Evolutionary conservation across 2,797 vertebrate genomes (phyloP).

Genomic region (Phrynocephalus forsythii): DNA sequence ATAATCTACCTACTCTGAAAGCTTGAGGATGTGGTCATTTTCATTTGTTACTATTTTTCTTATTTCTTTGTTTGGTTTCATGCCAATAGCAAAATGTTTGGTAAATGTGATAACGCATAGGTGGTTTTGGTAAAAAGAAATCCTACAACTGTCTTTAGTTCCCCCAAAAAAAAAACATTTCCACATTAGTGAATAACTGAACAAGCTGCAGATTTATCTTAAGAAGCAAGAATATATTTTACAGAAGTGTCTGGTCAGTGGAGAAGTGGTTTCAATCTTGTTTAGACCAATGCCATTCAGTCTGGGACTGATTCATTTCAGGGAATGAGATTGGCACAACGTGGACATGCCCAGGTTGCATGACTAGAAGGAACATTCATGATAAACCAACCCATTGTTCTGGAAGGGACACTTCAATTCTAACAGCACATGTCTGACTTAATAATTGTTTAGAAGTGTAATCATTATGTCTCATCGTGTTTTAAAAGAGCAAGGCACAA

Average conservation of each 20-base stretch:
- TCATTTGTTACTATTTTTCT: background rate
- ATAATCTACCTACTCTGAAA: background rate
- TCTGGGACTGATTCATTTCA: too few species aligned
- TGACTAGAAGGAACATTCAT: too few species aligned
- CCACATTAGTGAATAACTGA: background rate
- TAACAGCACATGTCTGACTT: too few species aligned
- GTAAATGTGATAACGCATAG: accelerated
- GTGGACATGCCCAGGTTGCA: too few species aligned
- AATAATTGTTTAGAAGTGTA: background rate
- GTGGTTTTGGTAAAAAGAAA: background rate
- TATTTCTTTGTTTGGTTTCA: background rate
- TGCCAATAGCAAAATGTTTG: accelerated
- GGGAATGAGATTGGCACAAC: too few species aligned
- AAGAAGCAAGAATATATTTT: background rate
- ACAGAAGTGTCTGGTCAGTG: too few species aligned
- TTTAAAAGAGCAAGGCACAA: background rate
- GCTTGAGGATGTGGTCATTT: conserved; percentile 13
- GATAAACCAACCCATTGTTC: too few species aligned
- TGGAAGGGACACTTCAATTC: background rate
- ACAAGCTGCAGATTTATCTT: too few species aligned
- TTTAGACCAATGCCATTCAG: too few species aligned
- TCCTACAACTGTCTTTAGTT: accelerated
- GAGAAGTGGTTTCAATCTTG: too few species aligned
- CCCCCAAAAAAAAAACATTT: too few species aligned
- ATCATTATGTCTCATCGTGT: too few species aligned